Base-by-base conservation (phyloP, 1,140 invertebrate species). In the Calephelis virginiensis region DNA sequence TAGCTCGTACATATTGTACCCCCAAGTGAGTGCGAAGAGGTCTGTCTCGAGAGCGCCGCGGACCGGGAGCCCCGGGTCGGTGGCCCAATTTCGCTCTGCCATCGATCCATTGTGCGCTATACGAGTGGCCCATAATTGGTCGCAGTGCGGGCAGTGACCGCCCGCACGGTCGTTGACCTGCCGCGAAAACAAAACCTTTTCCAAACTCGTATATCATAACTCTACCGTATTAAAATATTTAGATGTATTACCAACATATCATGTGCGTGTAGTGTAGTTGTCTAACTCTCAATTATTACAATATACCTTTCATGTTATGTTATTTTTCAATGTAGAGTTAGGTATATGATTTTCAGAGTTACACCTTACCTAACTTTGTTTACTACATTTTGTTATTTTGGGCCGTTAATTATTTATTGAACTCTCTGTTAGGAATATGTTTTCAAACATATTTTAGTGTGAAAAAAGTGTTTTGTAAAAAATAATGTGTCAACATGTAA, bases 51-150 rank as follows among this genome's bases (percentile, higher is more conserved):
- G 74, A 14, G 61, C 63, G 63, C 66, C 64, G 76, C 72, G 75
- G 76, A 71, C 71, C 69, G 73, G 62, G 78, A 66, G 76, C 71
- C 74, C 75, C 75, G 78, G 78, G 79, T 82, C 83, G 79, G 78
- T 89, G 88, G 81, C 86, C 88, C 83, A 88, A 91, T 89, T 90
- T 85, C 76, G 83, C 78, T 81, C 76, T 82, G 85, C 89, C 86
- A 91, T 91, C 89, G 89, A 91, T 91, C 89, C 86, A 91, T 91
- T 91, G 89, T 91, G 84, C 86, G 83, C 78, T 87, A 86, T 87
- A 78, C 89, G 89, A 91, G 89, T 89, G 86, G 85, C 86, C 86
- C 86, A 88, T 91, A 91, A 91, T 91, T 91, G 86, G 89, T 85
- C 85, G 81, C 84, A 83, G 84, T 78, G 80, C 84, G 87, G 83